Evolutionary conservation across 2,888 invertebrate genomes (phyloP).

Genomic region (Sylvicola cinctus): DNA sequence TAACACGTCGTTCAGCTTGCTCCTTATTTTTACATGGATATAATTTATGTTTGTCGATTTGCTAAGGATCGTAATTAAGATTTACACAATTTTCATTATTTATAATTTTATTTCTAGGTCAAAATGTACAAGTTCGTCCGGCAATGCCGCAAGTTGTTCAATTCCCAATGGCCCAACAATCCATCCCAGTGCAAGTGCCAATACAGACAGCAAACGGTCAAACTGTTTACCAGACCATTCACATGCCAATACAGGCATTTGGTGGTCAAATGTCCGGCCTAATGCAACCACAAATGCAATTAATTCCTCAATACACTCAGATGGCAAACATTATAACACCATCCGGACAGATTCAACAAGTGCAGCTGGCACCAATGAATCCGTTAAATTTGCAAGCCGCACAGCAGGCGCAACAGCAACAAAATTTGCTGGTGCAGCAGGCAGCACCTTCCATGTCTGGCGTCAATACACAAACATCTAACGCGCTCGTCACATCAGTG

Average conservation of each 20-base stretch:
- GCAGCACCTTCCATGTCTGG: constrained; percentile 10
- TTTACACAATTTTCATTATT: background rate
- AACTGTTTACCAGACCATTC: constrained; percentile 87
- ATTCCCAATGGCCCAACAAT: constrained; percentile 28
- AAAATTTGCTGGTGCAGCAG: constrained; percentile 11
- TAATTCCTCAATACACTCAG: constrained; percentile 67
- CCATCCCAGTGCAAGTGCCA: constrained; percentile 81
- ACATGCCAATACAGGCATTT: constrained; percentile 73
- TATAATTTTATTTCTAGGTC: constrained; percentile 27
- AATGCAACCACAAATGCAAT: constrained; percentile 38
- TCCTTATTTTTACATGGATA: background rate
- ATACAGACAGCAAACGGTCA: constrained; percentile 73
- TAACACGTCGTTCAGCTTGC: no score
- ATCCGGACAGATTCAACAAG: constrained; percentile 73
- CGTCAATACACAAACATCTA: constrained; percentile 12
- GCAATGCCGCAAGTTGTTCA: constrained; percentile 24
- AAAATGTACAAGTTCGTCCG: constrained; percentile 49
- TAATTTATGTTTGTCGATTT: background rate
- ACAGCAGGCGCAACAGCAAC: constrained; percentile 10
- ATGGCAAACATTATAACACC: constrained; percentile 73
- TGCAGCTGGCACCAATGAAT: constrained; percentile 54
- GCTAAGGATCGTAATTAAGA: background rate
- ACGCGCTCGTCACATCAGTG: constrained; percentile 5
- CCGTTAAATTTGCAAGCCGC: constrained; percentile 17
- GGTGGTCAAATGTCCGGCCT: constrained; percentile 37